Percentiles rank a stretch among this genome's conserved stretches.
Evolutionary conservation across 2,113 vertebrate species (phyloP).

Genomic region (Phyllostomus hastatus): DNA sequence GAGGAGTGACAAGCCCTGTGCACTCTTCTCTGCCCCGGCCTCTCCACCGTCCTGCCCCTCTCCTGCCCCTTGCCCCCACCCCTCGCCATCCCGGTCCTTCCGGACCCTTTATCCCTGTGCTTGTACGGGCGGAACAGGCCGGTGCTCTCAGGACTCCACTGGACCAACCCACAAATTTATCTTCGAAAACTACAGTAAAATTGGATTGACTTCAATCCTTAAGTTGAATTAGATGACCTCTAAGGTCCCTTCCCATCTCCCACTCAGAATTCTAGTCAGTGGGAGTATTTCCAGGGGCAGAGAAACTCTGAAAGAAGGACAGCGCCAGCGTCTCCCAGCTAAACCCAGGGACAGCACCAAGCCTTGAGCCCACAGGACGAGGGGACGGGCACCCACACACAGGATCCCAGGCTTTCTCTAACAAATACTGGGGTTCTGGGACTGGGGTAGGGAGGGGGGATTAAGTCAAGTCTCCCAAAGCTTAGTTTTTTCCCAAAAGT

Average conservation of each 20-base stretch:
- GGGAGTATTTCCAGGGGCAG: neutral
- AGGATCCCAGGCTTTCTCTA: neutral
- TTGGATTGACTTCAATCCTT: neutral
- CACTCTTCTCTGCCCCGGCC: neutral
- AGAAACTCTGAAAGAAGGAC: neutral
- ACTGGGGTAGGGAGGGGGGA: neutral
- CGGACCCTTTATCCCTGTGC: neutral
- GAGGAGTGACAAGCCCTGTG: neutral
- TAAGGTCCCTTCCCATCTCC: neutral
- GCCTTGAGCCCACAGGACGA: neutral
- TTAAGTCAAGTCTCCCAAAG: neutral
- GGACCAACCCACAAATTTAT: neutral
- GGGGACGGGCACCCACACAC: rapidly evolving
- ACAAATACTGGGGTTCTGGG: neutral
- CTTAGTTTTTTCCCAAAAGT: neutral
- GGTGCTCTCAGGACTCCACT: neutral
- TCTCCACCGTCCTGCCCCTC: neutral
- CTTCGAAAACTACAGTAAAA: neutral
- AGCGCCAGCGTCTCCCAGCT: neutral
- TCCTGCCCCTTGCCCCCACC: neutral
- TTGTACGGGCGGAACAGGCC: neutral
- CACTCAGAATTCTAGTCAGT: neutral
- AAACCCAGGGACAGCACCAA: neutral
- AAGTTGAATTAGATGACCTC: neutral
- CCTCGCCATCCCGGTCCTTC: neutral